Percentiles rank a stretch among this genome's conserved stretches.
phyloP scores from a whole-genome alignment of 1,140 invertebrate species.

The Saccostrea echinata region DNA sequence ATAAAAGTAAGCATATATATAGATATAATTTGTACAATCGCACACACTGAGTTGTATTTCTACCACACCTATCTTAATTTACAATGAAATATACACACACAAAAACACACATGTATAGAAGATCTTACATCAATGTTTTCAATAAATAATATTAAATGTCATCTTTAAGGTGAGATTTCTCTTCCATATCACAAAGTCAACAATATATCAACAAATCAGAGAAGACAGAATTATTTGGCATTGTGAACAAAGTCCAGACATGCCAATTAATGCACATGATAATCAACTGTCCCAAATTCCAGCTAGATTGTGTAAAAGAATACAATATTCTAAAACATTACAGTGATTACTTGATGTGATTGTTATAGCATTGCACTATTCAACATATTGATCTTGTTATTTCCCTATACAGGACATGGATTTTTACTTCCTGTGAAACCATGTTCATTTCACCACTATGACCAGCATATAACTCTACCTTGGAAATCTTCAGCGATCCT shows the following conservation, averaged over 20 bases:
- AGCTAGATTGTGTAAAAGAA: background rate
- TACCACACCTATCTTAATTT: background rate
- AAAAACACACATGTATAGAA: background rate
- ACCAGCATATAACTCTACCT: background rate
- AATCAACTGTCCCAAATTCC: background rate
- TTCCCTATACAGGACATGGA: background rate
- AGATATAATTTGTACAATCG: background rate
- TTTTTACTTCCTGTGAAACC: background rate
- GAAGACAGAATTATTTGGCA: background rate
- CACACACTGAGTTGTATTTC: background rate
- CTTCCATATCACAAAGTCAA: constrained; percentile 36
- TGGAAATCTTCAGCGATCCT: background rate
- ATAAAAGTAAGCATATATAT: background rate
- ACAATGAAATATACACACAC: background rate
- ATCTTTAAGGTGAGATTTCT: background rate
- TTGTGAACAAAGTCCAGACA: background rate
- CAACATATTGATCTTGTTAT: background rate
- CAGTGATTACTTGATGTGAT: background rate
- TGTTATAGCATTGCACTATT: background rate
- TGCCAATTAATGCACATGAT: background rate
- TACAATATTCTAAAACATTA: constrained; percentile 10
- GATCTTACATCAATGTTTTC: constrained; percentile 9
- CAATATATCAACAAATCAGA: background rate
- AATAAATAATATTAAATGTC: constrained; percentile 24
- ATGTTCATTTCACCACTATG: background rate